Evolutionary conservation across 2,888 invertebrate genomes (phyloP), one percentile per base, ranked within the genome.

Genomic region (Biston betularia): DNA sequence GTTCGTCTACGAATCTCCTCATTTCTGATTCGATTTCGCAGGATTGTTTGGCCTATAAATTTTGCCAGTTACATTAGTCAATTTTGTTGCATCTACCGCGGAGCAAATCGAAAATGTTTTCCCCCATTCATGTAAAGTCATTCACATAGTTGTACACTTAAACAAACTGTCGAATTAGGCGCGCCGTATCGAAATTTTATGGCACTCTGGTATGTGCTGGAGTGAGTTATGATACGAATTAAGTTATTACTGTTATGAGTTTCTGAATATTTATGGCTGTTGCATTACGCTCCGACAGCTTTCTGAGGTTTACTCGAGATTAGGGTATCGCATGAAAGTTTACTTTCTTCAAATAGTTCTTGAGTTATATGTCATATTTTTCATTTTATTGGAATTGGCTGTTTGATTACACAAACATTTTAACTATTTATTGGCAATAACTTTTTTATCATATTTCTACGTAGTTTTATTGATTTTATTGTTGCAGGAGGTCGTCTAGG

Each of bases 181-280:
- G 33, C 42, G 52, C 62, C 63, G 58, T 58, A 67, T 68, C 24
- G 64, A 64, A 64, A 61, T 71, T 71, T 73, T 66, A 71, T 58
- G 58, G 61, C 65, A 58, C 62, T 66, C 49, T 62, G 68, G 68
- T 65, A 73, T 71, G 72, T 72, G 70, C 65, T 60, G 53, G 34
- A 38, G 66, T 67, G 70, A 70, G 63, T 66, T 72, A 75, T 71
- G 65, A 69, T 60, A 57, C 46, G 24, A 77, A 76, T 75, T 71
- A 72, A 70, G 70, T 70, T 69, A 70, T 70, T 65, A 72, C 64
- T 8, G 62, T 64, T 69, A 69, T 69, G 65, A 70, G 68, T 72
- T 68, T 70, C 11, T 49, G 63, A 42, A 59, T 70, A 72, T 72
- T 72, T 70, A 72, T 70, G 63, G 55, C 45, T 15, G 55, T 65